Evolutionary conservation across 2,888 invertebrate species (phyloP), one percentile per base, ranked within the genome.

Genomic region (Molorchus minor): DNA sequence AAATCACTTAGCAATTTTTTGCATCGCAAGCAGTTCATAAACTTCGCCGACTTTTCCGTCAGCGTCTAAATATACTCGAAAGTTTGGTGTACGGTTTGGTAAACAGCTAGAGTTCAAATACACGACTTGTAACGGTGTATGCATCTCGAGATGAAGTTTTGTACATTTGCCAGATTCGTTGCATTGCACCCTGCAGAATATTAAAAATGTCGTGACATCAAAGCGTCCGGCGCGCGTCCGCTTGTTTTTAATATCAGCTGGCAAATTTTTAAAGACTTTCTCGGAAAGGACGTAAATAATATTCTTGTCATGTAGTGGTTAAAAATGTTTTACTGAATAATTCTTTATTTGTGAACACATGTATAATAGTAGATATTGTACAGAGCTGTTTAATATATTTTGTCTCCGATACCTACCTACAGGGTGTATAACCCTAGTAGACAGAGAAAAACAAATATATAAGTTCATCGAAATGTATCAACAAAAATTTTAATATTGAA

Each of bases 101-200:
- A 66, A 68, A 68, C 64, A 68, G 63, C 55, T 51, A 61, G 61
- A 68, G 68, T 66, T 68, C 68, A 68, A 66, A 68, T 66, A 65
- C 64, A 56, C 57, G 61, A 25, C 56, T 58, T 61, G 65, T 58
- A 63, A 66, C 61, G 57, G 60, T 62, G 35, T 25, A 56, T 57
- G 56, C 56, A 61, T 54, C 57, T 38, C 40, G 41, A 43, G 40
- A 54, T 56, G 56, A 49, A 43, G 40, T 56, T 43, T 56, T 56
- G 63, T 61, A 53, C 61, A 56, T 59, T 65, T 65, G 67, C 67
- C 67, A 67, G 65, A 61, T 57, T 47, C 51, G 61, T 60, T 55
- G 36, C 55, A 45, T 62, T 67, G 67, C 65, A 65, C 61, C 63
- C 64, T 51, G 33, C 45, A 44, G 55, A 56, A 52, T 65, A 65